Evolutionary conservation across 2,888 invertebrate species (phyloP).

Genomic region (Liposcelis brunnea): DNA sequence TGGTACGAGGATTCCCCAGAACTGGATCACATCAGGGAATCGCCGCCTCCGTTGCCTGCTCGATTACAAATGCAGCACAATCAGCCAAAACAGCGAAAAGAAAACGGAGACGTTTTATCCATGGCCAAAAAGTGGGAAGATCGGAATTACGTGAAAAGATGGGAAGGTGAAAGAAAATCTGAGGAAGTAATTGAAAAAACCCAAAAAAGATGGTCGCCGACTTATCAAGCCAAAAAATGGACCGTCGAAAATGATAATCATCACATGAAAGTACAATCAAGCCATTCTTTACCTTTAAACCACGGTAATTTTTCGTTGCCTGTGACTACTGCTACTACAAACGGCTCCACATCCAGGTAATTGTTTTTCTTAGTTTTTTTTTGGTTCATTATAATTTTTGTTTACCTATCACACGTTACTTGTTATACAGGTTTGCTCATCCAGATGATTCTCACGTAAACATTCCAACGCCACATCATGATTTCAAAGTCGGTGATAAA

Average conservation of each 20-base stretch:
- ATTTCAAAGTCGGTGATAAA: constrained; percentile 30
- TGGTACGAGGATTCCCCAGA: constrained; percentile 33
- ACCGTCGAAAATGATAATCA: constrained; percentile 24
- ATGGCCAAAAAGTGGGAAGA: constrained; percentile 5
- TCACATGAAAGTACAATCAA: constrained; percentile 27
- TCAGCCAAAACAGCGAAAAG: constrained; percentile 10
- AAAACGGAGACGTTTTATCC: background rate
- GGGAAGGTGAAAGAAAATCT: background rate
- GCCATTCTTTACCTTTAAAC: constrained; percentile 29
- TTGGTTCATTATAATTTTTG: too few species aligned
- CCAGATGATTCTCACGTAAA: background rate
- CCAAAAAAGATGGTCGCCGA: constrained; percentile 16
- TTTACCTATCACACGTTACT: too few species aligned
- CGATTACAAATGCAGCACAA: constrained; percentile 12
- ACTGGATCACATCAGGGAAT: constrained; percentile 15
- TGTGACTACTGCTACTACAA: constrained; percentile 15
- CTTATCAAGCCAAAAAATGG: too few species aligned
- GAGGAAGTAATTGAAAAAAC: background rate
- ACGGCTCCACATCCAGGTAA: too few species aligned
- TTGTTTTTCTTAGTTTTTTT: too few species aligned
- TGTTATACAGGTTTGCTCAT: too few species aligned
- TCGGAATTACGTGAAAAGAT: background rate
- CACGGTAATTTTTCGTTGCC: constrained; percentile 28
- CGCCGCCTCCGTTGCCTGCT: constrained; percentile 18
- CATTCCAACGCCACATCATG: constrained; percentile 21